Percentiles rank a stretch among this genome's conserved stretches.
Evolutionary conservation across 2,113 vertebrate genomes (phyloP).

Genomic region (Cyprinodon brontotheroides): DNA sequence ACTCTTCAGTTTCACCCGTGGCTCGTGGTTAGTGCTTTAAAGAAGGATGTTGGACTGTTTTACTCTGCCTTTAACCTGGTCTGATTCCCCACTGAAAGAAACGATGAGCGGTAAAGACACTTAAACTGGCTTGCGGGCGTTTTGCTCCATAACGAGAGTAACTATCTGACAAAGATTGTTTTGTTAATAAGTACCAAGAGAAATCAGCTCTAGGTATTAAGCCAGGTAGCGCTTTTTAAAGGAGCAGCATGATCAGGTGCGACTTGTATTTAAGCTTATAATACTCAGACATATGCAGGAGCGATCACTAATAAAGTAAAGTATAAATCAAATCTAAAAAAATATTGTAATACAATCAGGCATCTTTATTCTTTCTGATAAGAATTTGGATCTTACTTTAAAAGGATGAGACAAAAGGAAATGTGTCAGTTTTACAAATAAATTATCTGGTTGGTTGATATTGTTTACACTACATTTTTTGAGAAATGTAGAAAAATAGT

Average conservation of each 20-base stretch:
- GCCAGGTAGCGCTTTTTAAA: neutral
- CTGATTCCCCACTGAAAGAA: neutral
- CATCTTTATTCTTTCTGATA: no score
- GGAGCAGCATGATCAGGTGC: neutral
- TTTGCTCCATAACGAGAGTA: neutral
- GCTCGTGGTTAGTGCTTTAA: neutral
- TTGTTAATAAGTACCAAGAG: neutral
- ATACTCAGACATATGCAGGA: no score
- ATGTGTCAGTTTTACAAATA: neutral
- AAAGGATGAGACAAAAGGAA: no score
- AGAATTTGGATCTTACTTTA: no score
- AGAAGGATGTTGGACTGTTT: neutral
- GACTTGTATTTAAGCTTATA: no score
- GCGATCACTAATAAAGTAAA: no score
- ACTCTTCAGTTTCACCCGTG: neutral
- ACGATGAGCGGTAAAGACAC: conserved; percentile 65
- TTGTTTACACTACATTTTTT: no score
- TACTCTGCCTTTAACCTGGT: neutral
- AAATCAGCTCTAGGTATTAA: no score
- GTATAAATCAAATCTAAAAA: no score
- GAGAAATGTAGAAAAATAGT: neutral
- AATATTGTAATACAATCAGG: no score
- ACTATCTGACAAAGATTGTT: neutral
- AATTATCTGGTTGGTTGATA: neutral
- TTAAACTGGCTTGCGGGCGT: neutral